These are phyloP conservation scores for Lepidurus arcticus DNA, from an alignment of 1,140 invertebrate species.

Conservation along the genomic window DNA sequence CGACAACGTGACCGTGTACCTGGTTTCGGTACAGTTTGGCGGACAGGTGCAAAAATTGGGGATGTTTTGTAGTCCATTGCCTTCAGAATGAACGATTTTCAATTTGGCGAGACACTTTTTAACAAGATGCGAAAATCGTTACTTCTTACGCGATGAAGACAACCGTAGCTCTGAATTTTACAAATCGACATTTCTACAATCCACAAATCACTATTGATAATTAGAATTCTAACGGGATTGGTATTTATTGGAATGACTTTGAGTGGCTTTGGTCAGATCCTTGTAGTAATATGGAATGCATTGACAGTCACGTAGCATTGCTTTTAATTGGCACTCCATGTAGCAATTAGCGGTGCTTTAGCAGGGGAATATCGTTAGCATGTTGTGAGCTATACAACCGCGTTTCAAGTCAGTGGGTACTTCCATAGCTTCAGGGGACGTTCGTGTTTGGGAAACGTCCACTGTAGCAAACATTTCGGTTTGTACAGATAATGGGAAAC, in stretches of 20 bases:
- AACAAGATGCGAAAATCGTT: too few species aligned
- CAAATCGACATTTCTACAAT: neutral
- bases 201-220: too few species aligned
- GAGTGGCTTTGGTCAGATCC: neutral
- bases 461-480: neutral
- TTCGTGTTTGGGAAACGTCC: neutral
- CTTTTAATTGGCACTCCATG: neutral
- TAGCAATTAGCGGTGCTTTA: neutral
- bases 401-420: neutral
- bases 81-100: neutral
- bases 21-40: neutral
- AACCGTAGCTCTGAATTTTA: neutral
- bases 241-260: neutral
- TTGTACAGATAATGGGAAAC: neutral
- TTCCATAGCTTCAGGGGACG: too few species aligned
- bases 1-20: neutral
- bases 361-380: neutral
- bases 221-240: too few species aligned
- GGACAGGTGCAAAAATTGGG: neutral
- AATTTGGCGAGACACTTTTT: neutral
- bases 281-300: neutral
- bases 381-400: neutral
- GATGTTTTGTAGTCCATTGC: neutral
- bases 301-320: neutral
- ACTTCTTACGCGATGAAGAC: too few species aligned